Evolutionary conservation across 35 echinoderm and acorn worm genomes (phyloP).

Genomic region (Stichopus chloronotus): DNA sequence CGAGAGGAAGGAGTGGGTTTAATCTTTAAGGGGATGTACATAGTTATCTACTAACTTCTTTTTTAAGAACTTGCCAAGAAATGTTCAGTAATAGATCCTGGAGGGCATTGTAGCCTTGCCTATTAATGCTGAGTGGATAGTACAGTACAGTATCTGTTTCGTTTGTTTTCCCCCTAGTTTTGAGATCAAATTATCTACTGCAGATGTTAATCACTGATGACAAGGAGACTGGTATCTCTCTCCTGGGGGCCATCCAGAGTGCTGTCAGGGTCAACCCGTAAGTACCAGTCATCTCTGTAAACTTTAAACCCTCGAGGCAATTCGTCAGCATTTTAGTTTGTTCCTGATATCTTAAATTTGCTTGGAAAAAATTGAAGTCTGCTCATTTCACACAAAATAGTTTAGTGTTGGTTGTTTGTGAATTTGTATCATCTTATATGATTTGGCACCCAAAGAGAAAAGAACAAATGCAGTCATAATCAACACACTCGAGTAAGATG

Average conservation of each 20-base stretch:
- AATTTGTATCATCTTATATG: no score
- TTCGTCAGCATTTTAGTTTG: neutral
- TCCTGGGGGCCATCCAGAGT: constrained; percentile 81
- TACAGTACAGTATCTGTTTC: no score
- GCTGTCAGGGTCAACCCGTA: constrained; percentile 90
- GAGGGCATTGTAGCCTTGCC: no score
- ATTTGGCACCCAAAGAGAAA: no score
- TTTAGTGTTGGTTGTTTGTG: neutral
- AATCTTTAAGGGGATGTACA: no score
- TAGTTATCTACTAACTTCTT: no score
- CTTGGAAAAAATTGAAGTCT: neutral
- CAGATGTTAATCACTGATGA: constrained; percentile 99
- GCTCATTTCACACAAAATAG: neutral
- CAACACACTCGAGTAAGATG: no score
- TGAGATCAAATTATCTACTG: constrained; percentile 92
- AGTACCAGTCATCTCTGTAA: constrained; percentile 20
- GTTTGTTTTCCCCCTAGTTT: constrained; percentile 49
- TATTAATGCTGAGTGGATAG: no score
- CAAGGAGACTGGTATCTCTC: constrained; percentile 84
- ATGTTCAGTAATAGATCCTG: no score
- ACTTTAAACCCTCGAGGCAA: neutral
- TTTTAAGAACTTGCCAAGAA: no score
- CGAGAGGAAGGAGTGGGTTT: no score
- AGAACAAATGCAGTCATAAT: no score
- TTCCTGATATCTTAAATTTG: neutral